Base-by-base conservation (phyloP, 1,140 invertebrate species). In the Drosophila sturtevanti region DNA sequence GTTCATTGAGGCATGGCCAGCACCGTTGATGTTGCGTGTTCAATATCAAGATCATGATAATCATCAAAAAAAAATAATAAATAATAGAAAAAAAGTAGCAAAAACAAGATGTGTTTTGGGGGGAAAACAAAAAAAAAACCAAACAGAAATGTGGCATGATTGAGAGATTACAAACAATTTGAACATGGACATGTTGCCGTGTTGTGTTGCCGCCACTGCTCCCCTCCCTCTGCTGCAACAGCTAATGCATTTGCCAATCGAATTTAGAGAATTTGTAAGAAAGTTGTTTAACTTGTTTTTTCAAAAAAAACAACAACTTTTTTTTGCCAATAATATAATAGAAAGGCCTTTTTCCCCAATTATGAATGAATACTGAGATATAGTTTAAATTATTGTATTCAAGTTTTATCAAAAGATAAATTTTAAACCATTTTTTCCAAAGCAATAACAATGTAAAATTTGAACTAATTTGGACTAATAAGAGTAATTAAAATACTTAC, bases 21-120 rank as follows among this genome's bases (percentile, higher is more conserved):
- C 41, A 16, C 78, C 27, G 27, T 77, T 82, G 79, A 48, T 48
- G 41, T 48, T 87, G 82, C 84, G 82, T 89, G 84, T 56, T 87
- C 84, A 87, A 82, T 89, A 87, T 87, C 82, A 87, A 87, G 82
- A 86, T 86, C 82, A 82, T 55, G 79, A 78, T 87, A 81, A 81
- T 77, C 69, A 87, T 81, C 68, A 56, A 14, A 54, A 34, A 63
- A 48, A 67, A 38, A 67, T 14, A 66, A 12, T n/a, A n/a, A n/a
- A n/a, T n/a, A n/a, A n/a, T n/a, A 35, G 12, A 60, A 41, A 54
- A 12, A 52, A 69, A 68, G 14, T 22, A 35, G 11, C 34, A 35
- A 35, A 31, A 31, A 31, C 27, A 31, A 31, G 27, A 31, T 31
- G 3, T 31, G 27, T 4, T 31, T 31, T 2, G 41, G 41, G 16